A percentile compares a stretch with the other conserved stretches of the same genome.
These are phyloP conservation scores for Drosophila merina DNA, from an alignment of 2,888 invertebrate genomes.

Conservation along the genomic window DNA sequence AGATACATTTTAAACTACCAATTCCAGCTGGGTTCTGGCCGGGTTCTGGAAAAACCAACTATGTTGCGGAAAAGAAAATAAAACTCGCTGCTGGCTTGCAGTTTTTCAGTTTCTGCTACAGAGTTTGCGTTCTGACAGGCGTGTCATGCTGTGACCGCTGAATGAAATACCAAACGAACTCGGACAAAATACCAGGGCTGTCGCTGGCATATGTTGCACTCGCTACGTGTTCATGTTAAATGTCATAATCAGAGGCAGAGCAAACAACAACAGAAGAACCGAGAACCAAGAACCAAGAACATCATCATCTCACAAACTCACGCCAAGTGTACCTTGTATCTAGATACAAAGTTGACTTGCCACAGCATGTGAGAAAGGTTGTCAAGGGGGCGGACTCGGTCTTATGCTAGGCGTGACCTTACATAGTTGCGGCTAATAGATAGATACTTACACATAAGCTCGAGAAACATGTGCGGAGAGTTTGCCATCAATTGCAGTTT, in stretches of 20 bases:
- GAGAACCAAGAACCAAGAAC: background rate
- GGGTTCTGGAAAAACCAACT: conserved; percentile 42
- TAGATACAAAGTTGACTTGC: conserved; percentile 65
- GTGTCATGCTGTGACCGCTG: conserved; percentile 48
- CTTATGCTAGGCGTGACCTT: conserved; percentile 54
- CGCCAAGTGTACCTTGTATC: conserved; percentile 42
- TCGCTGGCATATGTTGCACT: conserved; percentile 65
- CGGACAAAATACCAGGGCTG: conserved; percentile 43
- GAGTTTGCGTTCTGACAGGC: conserved; percentile 22
- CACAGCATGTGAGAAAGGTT: conserved; percentile 63
- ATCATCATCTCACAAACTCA: conserved; percentile 29
- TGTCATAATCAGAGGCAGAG: conserved; percentile 74
- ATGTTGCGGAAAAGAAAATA: conserved; percentile 40
- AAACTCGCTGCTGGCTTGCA: conserved; percentile 44
- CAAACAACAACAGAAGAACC: conserved; percentile 8
- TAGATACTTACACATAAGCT: conserved; percentile 38
- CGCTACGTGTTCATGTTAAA: conserved; percentile 76
- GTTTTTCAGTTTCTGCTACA: conserved; percentile 10
- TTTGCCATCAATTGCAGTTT: conserved; percentile 22
- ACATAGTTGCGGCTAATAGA: conserved; percentile 55
- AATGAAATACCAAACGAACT: conserved; percentile 28
- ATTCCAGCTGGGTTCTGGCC: conserved; percentile 45
- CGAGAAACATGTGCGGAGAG: conserved; percentile 15
- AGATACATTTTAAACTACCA: conserved; percentile 61
- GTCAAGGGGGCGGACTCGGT: conserved; percentile 26